A percentile compares a stretch with the other conserved stretches of the same genome.
These are phyloP conservation scores for Borostomias antarcticus DNA, from an alignment of 2,797 vertebrate genomes.

Conservation along the genomic window DNA sequence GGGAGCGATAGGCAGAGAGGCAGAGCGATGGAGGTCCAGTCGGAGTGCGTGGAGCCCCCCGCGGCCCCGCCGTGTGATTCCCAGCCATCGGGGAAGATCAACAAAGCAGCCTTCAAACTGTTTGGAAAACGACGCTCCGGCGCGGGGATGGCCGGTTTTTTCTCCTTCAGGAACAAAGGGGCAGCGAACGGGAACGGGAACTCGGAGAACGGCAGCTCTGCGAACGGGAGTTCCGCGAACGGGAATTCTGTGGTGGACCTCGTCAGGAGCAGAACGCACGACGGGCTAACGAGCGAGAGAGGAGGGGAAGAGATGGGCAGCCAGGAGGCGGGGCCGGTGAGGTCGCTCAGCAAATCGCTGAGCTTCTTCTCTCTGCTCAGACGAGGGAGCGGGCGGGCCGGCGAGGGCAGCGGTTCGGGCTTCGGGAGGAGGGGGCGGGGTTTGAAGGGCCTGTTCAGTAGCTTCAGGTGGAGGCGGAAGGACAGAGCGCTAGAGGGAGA, in stretches of 20 bases:
- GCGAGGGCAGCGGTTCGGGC: conserved; percentile 77
- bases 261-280: conserved; percentile 92
- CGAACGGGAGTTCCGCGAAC: conserved; percentile 69
- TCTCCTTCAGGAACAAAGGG: conserved; percentile 92
- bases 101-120: conserved; percentile 96
- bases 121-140: conserved; percentile 91
- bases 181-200: conserved; percentile 73
- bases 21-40: conserved; percentile 90
- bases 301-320: conserved; percentile 74
- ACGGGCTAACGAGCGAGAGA: conserved; percentile 81
- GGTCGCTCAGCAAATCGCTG: conserved; percentile 90
- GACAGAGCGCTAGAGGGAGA: conserved; percentile 81
- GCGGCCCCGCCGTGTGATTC: conserved; percentile 87
- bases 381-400: conserved; percentile 82
- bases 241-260: conserved; percentile 74
- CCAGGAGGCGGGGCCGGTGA: conserved; percentile 68
- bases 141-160: conserved; percentile 90
- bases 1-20: conserved; percentile 38
- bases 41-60: conserved; percentile 83
- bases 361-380: conserved; percentile 94
- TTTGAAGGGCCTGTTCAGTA: conserved; percentile 90
- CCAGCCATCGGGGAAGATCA: conserved; percentile 92
- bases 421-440: conserved; percentile 88
- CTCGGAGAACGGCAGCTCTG: conserved; percentile 61
- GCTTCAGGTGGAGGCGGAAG: conserved; percentile 90